phyloP scores from a whole-genome alignment of 1,140 invertebrate species.

The Penaeus chinensis region DNA sequence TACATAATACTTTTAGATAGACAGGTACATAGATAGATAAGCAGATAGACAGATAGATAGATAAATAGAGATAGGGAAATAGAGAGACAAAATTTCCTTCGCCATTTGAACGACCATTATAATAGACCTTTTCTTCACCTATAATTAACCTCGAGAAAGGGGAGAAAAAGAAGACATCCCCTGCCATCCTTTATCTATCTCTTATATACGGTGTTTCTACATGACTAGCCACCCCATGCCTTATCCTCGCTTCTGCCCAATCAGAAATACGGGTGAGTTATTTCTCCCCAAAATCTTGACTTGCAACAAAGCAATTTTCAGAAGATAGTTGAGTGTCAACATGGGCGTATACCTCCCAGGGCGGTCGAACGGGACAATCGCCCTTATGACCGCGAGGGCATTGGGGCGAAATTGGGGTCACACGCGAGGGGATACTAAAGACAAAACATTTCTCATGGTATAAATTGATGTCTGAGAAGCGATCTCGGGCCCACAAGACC shows the following conservation, averaged over 20 bases:
- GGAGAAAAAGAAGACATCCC: too few relatives aligned
- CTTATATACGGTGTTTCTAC: background rate
- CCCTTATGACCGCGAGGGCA: background rate
- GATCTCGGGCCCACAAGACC: slow-evolving; percentile 26
- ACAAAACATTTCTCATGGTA: slow-evolving; percentile 27
- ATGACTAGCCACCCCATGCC: slow-evolving; percentile 9
- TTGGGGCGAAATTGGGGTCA: background rate
- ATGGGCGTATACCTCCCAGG: background rate
- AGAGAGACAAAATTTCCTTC: background rate
- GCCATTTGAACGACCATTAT: background rate
- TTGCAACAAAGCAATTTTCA: slow-evolving; percentile 49
- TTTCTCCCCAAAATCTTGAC: slow-evolving; percentile 37
- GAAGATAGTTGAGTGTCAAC: slow-evolving; percentile 7
- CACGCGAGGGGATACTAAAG: background rate
- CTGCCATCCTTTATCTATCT: background rate
- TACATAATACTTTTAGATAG: background rate
- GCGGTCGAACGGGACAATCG: background rate
- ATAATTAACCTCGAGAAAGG: background rate
- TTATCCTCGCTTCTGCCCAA: slow-evolving; percentile 37
- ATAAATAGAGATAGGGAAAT: slow-evolving; percentile 18
- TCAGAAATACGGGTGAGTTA: slow-evolving; percentile 40
- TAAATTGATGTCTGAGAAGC: slow-evolving; percentile 42
- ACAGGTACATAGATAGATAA: background rate
- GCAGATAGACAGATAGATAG: background rate
- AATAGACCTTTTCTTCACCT: background rate